Conservation (phyloP, 1,140 invertebrate genomes). For the Drosophila takahashii region DNA sequence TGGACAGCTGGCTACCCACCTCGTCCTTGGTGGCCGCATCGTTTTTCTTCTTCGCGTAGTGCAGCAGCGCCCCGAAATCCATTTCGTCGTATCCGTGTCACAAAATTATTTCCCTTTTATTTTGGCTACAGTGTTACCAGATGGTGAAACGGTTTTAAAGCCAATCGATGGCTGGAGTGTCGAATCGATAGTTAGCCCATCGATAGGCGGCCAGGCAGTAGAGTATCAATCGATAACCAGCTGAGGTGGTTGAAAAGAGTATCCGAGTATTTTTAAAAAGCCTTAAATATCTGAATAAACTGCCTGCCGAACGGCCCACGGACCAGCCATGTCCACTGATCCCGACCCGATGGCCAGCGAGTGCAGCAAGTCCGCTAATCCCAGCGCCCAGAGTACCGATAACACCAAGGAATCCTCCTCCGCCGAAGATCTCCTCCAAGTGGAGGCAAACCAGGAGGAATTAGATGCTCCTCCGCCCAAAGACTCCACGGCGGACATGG, state of each 20-base stretch:
- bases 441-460: neutral
- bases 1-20: conserved; percentile 70
- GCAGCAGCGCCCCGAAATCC: conserved; percentile 88
- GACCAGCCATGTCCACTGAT: conserved; percentile 29
- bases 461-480: neutral
- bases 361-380: conserved; percentile 43
- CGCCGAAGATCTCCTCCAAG: neutral
- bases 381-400: neutral
- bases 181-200: too few species aligned
- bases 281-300: conserved; percentile 30
- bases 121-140: too few species aligned
- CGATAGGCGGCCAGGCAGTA: too few species aligned
- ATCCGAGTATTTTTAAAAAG: neutral
- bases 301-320: neutral
- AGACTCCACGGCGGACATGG: conserved; percentile 25
- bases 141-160: too few species aligned
- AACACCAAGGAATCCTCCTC: conserved; percentile 4
- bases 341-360: conserved; percentile 15
- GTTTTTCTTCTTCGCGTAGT: conserved; percentile 87
- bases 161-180: too few species aligned
- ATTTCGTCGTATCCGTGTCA: conserved; percentile 73
- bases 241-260: too few species aligned
- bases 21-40: conserved; percentile 82
- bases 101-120: too few species aligned
- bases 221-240: too few species aligned